Conservation (phyloP, 1,140 invertebrate species). For the Hermetia illucens region DNA sequence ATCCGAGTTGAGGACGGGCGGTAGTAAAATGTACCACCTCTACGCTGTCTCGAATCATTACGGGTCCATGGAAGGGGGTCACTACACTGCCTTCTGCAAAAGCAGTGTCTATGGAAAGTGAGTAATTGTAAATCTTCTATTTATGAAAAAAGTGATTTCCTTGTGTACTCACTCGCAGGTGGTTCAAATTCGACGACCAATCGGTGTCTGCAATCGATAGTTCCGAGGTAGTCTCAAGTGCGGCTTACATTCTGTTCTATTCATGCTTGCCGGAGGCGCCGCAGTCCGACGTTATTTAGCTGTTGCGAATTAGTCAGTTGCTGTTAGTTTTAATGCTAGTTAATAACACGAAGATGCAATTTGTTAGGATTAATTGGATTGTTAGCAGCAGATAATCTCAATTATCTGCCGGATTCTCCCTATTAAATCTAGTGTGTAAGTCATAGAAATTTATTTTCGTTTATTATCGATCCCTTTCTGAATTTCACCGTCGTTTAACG, state of each 20-base stretch:
- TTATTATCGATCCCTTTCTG: no score
- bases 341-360: no score
- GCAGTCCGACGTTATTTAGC: no score
- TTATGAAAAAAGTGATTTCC: conserved; percentile 1
- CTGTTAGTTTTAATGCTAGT: no score
- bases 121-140: conserved; percentile 13
- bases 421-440: no score
- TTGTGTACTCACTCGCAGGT: conserved; percentile 37
- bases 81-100: conserved; percentile 64
- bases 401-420: no score
- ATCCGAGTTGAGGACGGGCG: conserved; percentile 21
- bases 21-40: conserved; percentile 51
- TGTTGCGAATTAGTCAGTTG: no score
- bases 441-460: no score
- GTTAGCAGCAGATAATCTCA: no score
- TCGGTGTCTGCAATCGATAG: conserved; percentile 56
- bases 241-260: conserved; percentile 72
- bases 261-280: conserved; percentile 31
- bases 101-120: conserved; percentile 37
- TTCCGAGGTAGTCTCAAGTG: conserved; percentile 53
- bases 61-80: conserved; percentile 80
- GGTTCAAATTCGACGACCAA: conserved; percentile 86
- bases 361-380: no score
- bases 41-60: conserved; percentile 85
- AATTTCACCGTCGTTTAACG: no score